Evolutionary conservation across 2,888 invertebrate species (phyloP).

Genomic region (Pherbina coryleti): DNA sequence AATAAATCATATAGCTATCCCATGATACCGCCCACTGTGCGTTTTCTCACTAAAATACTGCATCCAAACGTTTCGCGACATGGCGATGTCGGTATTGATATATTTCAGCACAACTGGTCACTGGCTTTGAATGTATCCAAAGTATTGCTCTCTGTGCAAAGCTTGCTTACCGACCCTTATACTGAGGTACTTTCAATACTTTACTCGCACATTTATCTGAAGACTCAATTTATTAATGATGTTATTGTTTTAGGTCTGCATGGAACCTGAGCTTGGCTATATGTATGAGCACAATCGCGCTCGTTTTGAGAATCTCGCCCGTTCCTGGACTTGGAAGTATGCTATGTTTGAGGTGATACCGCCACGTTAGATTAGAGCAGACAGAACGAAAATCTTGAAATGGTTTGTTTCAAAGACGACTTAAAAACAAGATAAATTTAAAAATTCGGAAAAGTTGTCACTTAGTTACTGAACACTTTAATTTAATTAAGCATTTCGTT

Average conservation of each 20-base stretch:
- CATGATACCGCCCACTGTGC: slow-evolving; percentile 90
- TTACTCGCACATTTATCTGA: background rate
- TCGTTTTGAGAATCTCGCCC: slow-evolving; percentile 84
- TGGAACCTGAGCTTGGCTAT: slow-evolving; percentile 87
- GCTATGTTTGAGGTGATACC: slow-evolving; percentile 83
- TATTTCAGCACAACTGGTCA: slow-evolving; percentile 97
- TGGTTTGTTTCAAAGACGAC: no score
- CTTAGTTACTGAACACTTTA: no score
- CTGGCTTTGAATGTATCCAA: slow-evolving; percentile 91
- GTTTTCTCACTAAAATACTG: slow-evolving; percentile 92
- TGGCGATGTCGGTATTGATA: slow-evolving; percentile 95
- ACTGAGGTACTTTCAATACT: slow-evolving; percentile 77
- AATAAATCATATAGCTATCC: slow-evolving; percentile 76
- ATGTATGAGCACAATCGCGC: slow-evolving; percentile 81
- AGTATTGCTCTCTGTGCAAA: slow-evolving; percentile 88
- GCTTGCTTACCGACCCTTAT: slow-evolving; percentile 89
- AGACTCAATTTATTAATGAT: background rate
- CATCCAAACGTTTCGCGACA: slow-evolving; percentile 96
- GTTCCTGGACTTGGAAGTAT: slow-evolving; percentile 91
- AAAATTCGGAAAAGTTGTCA: no score
- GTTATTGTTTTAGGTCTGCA: slow-evolving; percentile 77
- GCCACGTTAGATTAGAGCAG: slow-evolving; percentile 51
- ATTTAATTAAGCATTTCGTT: no score
- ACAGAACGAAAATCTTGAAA: no score
- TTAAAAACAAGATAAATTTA: no score